Base-by-base conservation (phyloP, 2,797 vertebrate genomes). In the Sebastolobus alascanus region DNA sequence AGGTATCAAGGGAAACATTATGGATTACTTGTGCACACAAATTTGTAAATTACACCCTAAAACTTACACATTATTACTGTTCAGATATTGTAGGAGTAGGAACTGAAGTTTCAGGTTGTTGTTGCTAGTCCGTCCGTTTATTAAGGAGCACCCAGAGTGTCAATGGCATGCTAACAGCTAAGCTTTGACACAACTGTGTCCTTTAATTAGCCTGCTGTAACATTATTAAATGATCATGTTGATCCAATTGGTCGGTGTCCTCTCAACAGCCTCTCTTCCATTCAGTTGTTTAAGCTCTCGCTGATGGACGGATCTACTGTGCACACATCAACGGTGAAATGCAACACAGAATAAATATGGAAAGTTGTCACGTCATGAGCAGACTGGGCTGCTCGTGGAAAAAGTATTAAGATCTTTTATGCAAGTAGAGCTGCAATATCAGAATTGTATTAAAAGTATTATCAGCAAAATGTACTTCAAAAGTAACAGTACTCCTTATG, bases 191-290 rank as follows among this genome's bases (percentile, higher is more conserved):
- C 16, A 50, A 67, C 20, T 13, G 8, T 35, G 27, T 14, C 43
- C 12, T 54, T 11, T 50, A 58, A 82, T 61, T 33, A 77, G 18
- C 46, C 46, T 50, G 18, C 18, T 14, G 22, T 22, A 83, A 78
- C 3, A 0, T 3, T 14, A 22, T 67, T 12, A 72, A 55, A 73
- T 70, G 0, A 59, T 59, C 12, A n/a, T 40, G 54, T 66, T 75
- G 64, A 66, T 56, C 43, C 40, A 75, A 59, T 14, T 52, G 5
- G 29, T 35, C n/a, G 14, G 22, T 33, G 59, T 65, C 10, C 12
- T 5, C 16, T n/a, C 22, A 31, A 68, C 27, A 65, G 2, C 7
- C 14, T 43, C 7, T 13, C 20, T 31, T 22, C 50, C 13, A 7
- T 37, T 77, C 9, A 7, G 38, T 40, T 59, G 35, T 61, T 46